A percentile compares a stretch with the other conserved stretches of the same genome.
These are phyloP conservation scores for Halocaridina rubra DNA, from an alignment of 2,888 invertebrate genomes.

Conservation along the genomic window DNA sequence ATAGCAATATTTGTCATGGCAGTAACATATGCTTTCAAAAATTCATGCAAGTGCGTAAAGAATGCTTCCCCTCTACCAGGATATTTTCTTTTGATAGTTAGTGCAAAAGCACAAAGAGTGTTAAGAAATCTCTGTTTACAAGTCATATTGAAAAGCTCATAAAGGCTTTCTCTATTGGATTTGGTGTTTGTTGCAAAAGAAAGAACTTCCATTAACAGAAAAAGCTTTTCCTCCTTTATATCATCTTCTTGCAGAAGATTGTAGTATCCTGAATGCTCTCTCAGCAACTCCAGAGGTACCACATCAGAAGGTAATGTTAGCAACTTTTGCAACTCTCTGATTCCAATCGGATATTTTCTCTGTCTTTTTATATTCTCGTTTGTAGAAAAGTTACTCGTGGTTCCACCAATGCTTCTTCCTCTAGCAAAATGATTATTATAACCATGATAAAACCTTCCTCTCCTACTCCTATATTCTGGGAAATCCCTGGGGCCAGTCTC, in stretches of 20 bases:
- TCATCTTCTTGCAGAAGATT: constrained; percentile 15
- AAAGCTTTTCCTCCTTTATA: constrained; percentile 3
- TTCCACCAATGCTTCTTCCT: neutral
- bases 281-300: neutral
- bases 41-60: neutral
- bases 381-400: too few species aligned
- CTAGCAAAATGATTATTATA: too few species aligned
- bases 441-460: neutral
- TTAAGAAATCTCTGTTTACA: constrained; percentile 26
- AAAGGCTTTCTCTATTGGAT: constrained; percentile 19
- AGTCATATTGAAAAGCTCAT: constrained; percentile 24
- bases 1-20: neutral
- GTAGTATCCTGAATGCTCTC: constrained; percentile 25
- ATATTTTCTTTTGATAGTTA: neutral
- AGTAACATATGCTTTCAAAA: constrained; percentile 17
- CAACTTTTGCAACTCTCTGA: neutral
- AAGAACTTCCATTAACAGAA: constrained; percentile 22
- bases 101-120: neutral
- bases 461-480: neutral
- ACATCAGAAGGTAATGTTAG: constrained; percentile 20
- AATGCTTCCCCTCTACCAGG: neutral
- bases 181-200: neutral
- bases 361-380: too few species aligned
- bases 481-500: too few species aligned
- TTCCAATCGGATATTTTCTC: constrained; percentile 1